Conservation (phyloP, 2,888 invertebrate species). For the Spodoptera exigua region DNA sequence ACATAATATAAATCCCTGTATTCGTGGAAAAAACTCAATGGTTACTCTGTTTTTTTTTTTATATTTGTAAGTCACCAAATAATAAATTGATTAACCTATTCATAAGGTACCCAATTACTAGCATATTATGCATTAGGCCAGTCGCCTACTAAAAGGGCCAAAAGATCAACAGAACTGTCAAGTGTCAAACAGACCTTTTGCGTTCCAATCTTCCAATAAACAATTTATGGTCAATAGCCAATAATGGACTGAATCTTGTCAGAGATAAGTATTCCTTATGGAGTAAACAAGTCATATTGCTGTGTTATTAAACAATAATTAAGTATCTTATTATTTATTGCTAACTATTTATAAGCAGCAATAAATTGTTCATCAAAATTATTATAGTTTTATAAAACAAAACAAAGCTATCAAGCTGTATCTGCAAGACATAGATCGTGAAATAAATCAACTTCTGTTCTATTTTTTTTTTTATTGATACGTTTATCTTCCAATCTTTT, state of each 20-base stretch:
- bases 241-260: slow-evolving; percentile 41
- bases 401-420: slow-evolving; percentile 4
- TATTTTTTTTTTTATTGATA: no score
- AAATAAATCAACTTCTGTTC: no score
- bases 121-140: no score
- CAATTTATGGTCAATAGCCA: slow-evolving; percentile 29
- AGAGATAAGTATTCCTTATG: slow-evolving; percentile 24
- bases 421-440: no score
- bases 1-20: no score
- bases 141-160: slow-evolving; percentile 23
- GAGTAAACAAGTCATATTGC: slow-evolving; percentile 39
- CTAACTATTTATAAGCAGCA: slow-evolving; percentile 19
- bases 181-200: slow-evolving; percentile 26
- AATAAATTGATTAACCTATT: no score
- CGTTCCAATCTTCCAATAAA: slow-evolving; percentile 31
- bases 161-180: slow-evolving; percentile 30
- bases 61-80: no score
- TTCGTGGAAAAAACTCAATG: no score
- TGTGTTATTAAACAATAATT: slow-evolving; percentile 18
- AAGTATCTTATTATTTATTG: slow-evolving; percentile 24
- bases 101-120: no score
- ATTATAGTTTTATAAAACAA: slow-evolving; percentile 6
- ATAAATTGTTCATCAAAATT: slow-evolving; percentile 29
- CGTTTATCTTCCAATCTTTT: neutral
- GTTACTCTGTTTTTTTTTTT: no score